phyloP scores from a whole-genome alignment of 1,140 invertebrate genomes.

The Bombus fervidus region DNA sequence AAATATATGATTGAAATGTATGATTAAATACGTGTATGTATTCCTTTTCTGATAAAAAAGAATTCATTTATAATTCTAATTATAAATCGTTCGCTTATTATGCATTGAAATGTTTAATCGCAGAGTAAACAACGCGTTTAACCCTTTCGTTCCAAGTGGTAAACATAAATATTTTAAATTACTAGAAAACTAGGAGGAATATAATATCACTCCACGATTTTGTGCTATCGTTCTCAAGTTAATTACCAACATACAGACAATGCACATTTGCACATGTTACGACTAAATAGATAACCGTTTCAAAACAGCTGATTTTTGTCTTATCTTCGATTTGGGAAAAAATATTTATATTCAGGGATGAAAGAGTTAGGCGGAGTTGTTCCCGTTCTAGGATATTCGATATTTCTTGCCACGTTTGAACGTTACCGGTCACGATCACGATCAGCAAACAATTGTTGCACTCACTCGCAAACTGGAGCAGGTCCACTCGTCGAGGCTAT shows the following conservation, averaged over 20 bases:
- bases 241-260: too few relatives aligned
- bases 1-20: neutral
- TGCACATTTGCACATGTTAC: too few relatives aligned
- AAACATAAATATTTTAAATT: too few relatives aligned
- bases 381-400: neutral
- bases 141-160: too few relatives aligned
- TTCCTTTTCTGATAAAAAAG: neutral
- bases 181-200: too few relatives aligned
- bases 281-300: too few relatives aligned
- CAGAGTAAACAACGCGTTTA: neutral
- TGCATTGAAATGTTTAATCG: neutral
- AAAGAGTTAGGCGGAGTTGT: neutral
- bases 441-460: constrained; percentile 1
- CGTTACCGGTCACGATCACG: neutral
- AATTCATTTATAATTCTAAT: neutral
- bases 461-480: constrained; percentile 79
- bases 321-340: too few relatives aligned
- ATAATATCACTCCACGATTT: too few relatives aligned
- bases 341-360: too few relatives aligned
- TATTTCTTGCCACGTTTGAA: neutral
- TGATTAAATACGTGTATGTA: neutral
- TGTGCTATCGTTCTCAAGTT: too few relatives aligned
- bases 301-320: too few relatives aligned
- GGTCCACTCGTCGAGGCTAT: constrained; percentile 78
- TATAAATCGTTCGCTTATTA: neutral